Base-by-base conservation (phyloP, 2,888 invertebrate species). In the Drosophila birchii region DNA sequence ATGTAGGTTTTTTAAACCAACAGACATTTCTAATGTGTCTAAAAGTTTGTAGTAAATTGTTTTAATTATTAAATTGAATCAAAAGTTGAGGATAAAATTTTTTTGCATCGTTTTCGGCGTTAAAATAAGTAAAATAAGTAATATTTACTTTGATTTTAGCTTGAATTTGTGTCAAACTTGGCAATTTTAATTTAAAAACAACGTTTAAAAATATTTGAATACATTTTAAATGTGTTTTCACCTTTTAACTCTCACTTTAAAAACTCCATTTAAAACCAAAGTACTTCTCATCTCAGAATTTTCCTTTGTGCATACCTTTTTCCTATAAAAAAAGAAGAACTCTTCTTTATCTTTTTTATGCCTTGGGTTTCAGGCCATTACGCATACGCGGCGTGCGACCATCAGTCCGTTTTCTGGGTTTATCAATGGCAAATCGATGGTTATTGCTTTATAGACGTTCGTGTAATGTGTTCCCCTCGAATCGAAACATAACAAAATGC, bases 381-480 rank as follows among this genome's bases (percentile, higher is more conserved):
- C 75, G 72, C 64, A 72, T 72, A 72, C 75, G 72, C 75, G 39
- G 45, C 57, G 75, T 74, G 23, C 36, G 57, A 26, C 56, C 75
- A 53, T 64, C 55, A 45, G 39, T 74, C 57, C 56, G 71, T 53
- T 71, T 39, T 49, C 47, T n/a, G 71, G 39, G 60, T 36, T 66
- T 72, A 72, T 72, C 75, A 73, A 73, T 73, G 75, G 75, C 75
- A 73, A 69, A 73, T 73, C 73, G 73, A 73, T 73, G 75, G 75
- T 58, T 66, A 73, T 75, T 54, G 66, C 67, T 59, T 74, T 66
- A 73, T 75, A 55, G 75, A 57, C 73, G 63, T 44, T 66, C 75
- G 54, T 49, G 47, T 68, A 41, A 56, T 69, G 57, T 75, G 75
- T 44, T 55, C 64, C 57, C 45, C 59, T 39, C 71, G 43, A 47